Evolutionary conservation across 2,888 invertebrate genomes (phyloP).

Genomic region (Lasioglossum vierecki): DNA sequence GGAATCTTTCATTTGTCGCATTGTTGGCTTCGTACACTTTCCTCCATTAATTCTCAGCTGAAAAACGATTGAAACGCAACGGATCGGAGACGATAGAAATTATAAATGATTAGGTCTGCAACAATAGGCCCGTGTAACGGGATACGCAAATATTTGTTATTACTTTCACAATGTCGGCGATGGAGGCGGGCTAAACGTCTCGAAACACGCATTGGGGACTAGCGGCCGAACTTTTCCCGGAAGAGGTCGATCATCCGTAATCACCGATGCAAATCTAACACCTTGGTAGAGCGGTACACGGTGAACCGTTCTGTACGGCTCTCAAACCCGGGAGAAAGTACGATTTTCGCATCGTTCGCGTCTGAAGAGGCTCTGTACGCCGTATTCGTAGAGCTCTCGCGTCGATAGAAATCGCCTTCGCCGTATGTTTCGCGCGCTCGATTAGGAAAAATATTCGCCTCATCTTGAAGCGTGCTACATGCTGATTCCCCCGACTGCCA

Average conservation of each 20-base stretch:
- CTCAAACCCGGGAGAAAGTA: slow-evolving; percentile 61
- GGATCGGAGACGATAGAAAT: neutral
- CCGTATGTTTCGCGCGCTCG: slow-evolving; percentile 39
- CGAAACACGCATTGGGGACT: slow-evolving; percentile 22
- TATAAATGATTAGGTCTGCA: slow-evolving; percentile 10
- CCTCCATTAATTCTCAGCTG: neutral
- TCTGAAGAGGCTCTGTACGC: neutral
- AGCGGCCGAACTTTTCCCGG: slow-evolving; percentile 67
- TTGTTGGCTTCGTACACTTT: neutral
- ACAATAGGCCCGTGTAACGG: slow-evolving; percentile 33
- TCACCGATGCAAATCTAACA: slow-evolving; percentile 74
- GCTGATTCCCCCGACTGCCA: slow-evolving; percentile 34
- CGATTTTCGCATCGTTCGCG: slow-evolving; percentile 61
- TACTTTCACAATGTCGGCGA: slow-evolving; percentile 45
- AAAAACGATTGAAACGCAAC: neutral
- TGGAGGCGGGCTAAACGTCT: slow-evolving; percentile 30
- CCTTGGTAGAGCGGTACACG: slow-evolving; percentile 54
- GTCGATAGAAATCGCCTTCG: slow-evolving; percentile 64
- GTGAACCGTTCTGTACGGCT: slow-evolving; percentile 39
- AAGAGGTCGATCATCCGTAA: slow-evolving; percentile 73
- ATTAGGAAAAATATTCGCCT: slow-evolving; percentile 56
- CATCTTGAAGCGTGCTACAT: slow-evolving; percentile 48
- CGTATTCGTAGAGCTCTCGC: slow-evolving; percentile 25
- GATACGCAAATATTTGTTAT: slow-evolving; percentile 45
- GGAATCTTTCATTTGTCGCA: neutral